Evolutionary conservation across 2,113 vertebrate genomes (phyloP).

Genomic region (Dasyornis broadbenti): DNA sequence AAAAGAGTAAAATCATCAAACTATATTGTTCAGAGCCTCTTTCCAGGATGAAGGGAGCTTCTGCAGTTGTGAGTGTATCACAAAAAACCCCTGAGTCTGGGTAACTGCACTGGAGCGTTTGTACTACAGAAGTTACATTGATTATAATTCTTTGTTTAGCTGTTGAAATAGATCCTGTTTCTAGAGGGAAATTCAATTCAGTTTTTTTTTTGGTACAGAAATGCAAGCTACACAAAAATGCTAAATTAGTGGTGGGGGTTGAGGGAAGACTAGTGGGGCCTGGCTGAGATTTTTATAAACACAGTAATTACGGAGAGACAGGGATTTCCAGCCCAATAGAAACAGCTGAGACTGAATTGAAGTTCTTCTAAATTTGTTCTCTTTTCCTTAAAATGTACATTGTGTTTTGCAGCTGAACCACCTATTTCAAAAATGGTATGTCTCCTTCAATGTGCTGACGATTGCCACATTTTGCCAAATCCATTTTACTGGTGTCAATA

Average conservation of each 20-base stretch:
- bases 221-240: not conserved
- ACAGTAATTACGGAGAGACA: not conserved
- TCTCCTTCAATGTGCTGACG: not conserved
- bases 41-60: not conserved
- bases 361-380: not conserved
- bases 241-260: not conserved
- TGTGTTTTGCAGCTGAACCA: not conserved
- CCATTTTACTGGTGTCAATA: not conserved
- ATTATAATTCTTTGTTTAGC: not conserved
- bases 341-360: not conserved
- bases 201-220: conserved; percentile 25
- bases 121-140: not conserved
- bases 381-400: not conserved
- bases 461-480: not conserved
- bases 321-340: not conserved
- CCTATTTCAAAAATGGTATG: not conserved
- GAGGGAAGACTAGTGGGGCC: not conserved
- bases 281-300: not conserved
- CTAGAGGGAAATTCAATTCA: conserved; percentile 29
- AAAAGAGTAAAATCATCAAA: not conserved
- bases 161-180: conserved; percentile 15
- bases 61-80: not conserved
- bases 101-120: not conserved
- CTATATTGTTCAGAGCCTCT: not conserved
- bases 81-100: not conserved